Base-by-base conservation (phyloP, 1,140 invertebrate genomes). In the Elymnias hypermnestra region DNA sequence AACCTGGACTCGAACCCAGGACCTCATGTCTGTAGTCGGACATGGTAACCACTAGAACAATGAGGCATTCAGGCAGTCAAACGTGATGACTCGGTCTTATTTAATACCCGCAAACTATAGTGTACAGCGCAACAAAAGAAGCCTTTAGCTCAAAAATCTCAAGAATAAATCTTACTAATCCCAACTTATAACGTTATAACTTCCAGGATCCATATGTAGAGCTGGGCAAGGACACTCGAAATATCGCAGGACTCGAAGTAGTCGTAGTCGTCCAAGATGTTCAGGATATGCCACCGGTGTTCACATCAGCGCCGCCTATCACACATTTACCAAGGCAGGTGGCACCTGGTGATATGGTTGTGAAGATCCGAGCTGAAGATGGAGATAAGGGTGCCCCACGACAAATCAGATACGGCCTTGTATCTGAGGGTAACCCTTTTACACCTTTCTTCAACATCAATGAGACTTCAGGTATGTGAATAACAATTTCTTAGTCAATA, bases 201-300 rank as follows among this genome's bases (percentile, higher is more conserved):
- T 81, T 75, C 3, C 73, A 95, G 94, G 94, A 96, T 86, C 93
- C 94, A 5, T 96, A 93, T 70, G 93, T 93, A 0, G 92, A 95
- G 61, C 86, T 91, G 17, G 90, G 88, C 14, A 91, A 93, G 50
- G 95, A 96, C 59, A 94, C 92, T 0, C 87, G 95, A 31, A 97
- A 97, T 72, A 94, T 96, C 33, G 94, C 94, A 0, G 92, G 91
- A 8, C 83, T 95, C 47, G 90, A 94, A 66, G 86, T 96, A 2
- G 90, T 94, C 2, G 91, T 96, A 0, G 90, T 94, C 2, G 93
- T 96, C 0, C 88, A 92, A 64, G 95, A 97, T 71, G 91, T 95
- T 0, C 94, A 96, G 69, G 95, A 97, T 62, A 93, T 93, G 37
- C 93, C 94, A 1, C 95, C 95, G 1, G 89, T 95, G 29, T 97